Base-by-base conservation (phyloP, 1,140 invertebrate species). In the Pogonomyrmex californicus region DNA sequence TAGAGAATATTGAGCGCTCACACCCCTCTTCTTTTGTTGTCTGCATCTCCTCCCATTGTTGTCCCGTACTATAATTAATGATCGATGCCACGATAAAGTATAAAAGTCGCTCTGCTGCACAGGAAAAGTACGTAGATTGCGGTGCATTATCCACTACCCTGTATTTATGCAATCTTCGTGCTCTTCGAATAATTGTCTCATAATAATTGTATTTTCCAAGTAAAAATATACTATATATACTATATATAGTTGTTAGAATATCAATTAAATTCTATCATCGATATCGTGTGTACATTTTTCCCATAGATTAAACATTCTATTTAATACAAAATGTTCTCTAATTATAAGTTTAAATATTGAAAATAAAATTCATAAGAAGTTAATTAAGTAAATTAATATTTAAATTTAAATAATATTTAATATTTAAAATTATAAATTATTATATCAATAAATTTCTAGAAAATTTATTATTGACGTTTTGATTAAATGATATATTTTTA, bases 1-100 rank as follows among this genome's bases (percentile, higher is more conserved):
- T 75, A 73, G 17, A 62, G 68, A 83, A 75, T 83, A 60, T 73
- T 7, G 68, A 75, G 54, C 54, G 54, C 68, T 49, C 79, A 30
- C 33, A 60, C 77, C 30, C 66, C 68, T 41, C 54, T 54, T 54
- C 54, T 44, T 60, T 83, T 60, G 68, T 75, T 83, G 79, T 60
- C 68, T 73, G 68, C 66, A 47, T 83, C 68, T 83, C 54, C 33
- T 49, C 68, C 68, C 68, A 83, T 83, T 83, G 54, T 83, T 75
- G 68, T 81, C 33, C 54, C 30, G 68, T 75, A 73, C 68, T 33
- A 60, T 83, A 83, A 83, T 83, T 73, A 83, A 83, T 75, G 79
- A 83, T 83, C 54, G 54, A 83, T 83, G 44, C 54, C 30, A 38
- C 54, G 79, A 83, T 83, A 83, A 83, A 54, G 41, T 7, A 62